These are phyloP conservation scores for Dysmachus trigonus DNA, from an alignment of 2,888 invertebrate species.

Conservation along the genomic window DNA sequence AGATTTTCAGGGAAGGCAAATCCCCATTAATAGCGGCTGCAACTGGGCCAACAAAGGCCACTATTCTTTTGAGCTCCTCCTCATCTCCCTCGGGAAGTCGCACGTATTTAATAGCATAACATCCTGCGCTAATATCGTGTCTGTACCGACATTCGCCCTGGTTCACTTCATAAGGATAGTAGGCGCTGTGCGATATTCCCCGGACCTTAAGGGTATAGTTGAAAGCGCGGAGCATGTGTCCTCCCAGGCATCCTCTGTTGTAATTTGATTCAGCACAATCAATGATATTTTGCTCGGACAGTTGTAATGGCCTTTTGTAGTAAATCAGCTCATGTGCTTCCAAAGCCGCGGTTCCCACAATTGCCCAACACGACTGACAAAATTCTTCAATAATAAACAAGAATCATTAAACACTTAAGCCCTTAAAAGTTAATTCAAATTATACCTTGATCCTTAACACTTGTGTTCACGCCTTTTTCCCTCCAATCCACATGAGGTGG, in stretches of 20 bases:
- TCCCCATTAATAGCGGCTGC: slow-evolving; percentile 43
- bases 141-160: neutral
- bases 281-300: slow-evolving; percentile 33
- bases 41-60: slow-evolving; percentile 45
- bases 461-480: neutral
- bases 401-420: neutral
- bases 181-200: slow-evolving; percentile 3
- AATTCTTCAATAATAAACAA: neutral
- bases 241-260: slow-evolving; percentile 33
- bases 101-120: neutral
- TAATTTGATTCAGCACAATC: slow-evolving; percentile 32
- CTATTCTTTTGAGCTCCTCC: slow-evolving; percentile 29
- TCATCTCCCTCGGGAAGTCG: slow-evolving; percentile 42
- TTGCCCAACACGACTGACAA: slow-evolving; percentile 31
- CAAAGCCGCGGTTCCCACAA: slow-evolving; percentile 8
- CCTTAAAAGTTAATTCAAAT: neutral
- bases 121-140: neutral
- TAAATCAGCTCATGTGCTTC: slow-evolving; percentile 22
- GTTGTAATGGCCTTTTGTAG: neutral
- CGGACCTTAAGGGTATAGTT: neutral
- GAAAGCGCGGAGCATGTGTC: slow-evolving; percentile 26
- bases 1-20: slow-evolving; percentile 27
- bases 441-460: slow-evolving; percentile 32
- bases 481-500: slow-evolving; percentile 25
- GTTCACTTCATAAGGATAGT: slow-evolving; percentile 14